phyloP scores from a whole-genome alignment of 2,113 vertebrate species.

The Corythaeola cristata region DNA sequence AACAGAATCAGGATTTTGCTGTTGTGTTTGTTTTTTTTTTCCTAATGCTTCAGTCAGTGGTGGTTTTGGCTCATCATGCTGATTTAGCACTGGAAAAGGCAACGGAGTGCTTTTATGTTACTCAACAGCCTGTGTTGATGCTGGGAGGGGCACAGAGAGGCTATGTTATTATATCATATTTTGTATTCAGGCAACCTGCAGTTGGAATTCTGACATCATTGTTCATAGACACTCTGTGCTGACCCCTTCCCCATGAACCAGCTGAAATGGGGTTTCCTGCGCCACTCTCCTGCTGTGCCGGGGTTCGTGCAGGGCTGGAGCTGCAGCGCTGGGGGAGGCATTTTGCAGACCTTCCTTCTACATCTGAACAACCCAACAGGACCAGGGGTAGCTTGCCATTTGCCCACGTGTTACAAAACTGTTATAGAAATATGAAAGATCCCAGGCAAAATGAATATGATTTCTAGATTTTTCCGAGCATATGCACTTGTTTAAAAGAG shows the following conservation, averaged over 20 bases:
- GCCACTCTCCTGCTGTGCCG: too few species aligned
- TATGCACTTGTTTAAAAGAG: not conserved
- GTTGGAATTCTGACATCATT: not conserved
- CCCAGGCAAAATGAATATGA: not conserved
- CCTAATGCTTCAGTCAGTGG: not conserved
- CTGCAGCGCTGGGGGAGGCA: accelerated
- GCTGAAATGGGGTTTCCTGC: not conserved
- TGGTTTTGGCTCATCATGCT: not conserved
- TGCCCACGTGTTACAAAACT: accelerated
- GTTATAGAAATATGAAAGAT: not conserved
- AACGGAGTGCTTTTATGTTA: not conserved
- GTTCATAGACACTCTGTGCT: not conserved
- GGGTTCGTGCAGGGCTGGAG: accelerated
- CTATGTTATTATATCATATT: not conserved
- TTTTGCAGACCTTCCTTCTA: not conserved
- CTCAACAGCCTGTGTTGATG: not conserved
- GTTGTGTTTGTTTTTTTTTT: not conserved
- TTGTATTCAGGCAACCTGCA: not conserved
- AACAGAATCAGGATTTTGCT: not conserved
- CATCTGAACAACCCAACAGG: not conserved
- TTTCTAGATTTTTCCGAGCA: not conserved
- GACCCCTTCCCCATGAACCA: not conserved
- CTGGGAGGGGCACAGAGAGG: not conserved
- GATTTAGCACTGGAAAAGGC: not conserved
- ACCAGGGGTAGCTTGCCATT: not conserved